These are phyloP conservation scores for Drosophila austrosaltans DNA, from an alignment of 2,888 invertebrate genomes.

Conservation along the genomic window DNA sequence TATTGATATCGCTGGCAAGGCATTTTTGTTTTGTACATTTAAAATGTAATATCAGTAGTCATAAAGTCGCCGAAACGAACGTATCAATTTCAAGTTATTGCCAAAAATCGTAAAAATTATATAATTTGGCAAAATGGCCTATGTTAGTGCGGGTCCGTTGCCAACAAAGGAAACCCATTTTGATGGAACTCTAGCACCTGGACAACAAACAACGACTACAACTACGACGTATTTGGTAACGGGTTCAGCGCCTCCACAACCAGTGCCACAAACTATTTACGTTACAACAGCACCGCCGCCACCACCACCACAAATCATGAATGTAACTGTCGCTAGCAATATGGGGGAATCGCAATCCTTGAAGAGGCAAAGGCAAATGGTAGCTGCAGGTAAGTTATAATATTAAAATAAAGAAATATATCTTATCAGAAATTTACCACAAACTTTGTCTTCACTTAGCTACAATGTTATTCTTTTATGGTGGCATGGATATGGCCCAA, in stretches of 20 bases:
- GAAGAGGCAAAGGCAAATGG: conserved; percentile 3
- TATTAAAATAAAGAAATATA: not conserved
- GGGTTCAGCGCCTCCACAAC: conserved; percentile 1
- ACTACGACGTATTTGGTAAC: conserved; percentile 1
- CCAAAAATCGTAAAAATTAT: not conserved
- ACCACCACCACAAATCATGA: not conserved
- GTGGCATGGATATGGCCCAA: conserved; percentile 74
- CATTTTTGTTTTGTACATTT: not conserved
- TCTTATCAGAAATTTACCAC: not conserved
- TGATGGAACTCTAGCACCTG: not conserved
- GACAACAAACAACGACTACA: not conserved
- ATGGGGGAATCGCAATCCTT: not conserved
- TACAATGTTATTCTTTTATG: conserved; percentile 35
- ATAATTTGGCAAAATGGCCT: conserved; percentile 1
- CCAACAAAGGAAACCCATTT: not conserved
- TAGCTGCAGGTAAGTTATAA: not conserved
- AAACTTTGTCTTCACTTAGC: conserved; percentile 30
- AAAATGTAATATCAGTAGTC: not conserved
- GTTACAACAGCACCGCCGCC: not conserved
- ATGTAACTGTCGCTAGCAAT: not conserved
- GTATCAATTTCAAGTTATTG: not conserved
- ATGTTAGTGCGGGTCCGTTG: not conserved
- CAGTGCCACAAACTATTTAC: not conserved
- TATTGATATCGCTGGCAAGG: not conserved
- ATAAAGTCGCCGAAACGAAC: not conserved